Conservation (phyloP, 2,113 vertebrate species). For the Cygnus atratus region DNA sequence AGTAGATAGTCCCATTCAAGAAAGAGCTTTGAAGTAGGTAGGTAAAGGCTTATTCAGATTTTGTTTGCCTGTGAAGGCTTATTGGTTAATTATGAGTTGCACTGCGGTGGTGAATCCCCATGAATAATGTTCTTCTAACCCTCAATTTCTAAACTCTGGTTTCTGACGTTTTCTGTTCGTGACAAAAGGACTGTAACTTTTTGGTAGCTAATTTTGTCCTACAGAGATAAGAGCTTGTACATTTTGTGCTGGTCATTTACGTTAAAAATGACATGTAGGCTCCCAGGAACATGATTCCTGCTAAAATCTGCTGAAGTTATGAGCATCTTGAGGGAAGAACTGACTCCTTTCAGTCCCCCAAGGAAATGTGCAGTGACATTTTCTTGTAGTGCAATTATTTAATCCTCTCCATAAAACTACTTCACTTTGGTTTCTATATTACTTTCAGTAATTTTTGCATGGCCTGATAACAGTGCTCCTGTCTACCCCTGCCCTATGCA, state of each 20-base stretch:
- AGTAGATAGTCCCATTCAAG: background rate
- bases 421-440: background rate
- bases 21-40: background rate
- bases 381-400: slow-evolving; percentile 7
- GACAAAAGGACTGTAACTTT: background rate
- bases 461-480: background rate
- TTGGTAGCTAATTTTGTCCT: background rate
- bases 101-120: background rate
- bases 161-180: background rate
- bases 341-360: background rate
- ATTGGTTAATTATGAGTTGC: background rate
- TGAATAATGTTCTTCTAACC: background rate
- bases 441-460: background rate
- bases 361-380: background rate
- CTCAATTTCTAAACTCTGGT: background rate
- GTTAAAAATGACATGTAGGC: background rate
- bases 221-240: background rate
- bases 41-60: background rate
- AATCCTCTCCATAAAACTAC: background rate
- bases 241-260: background rate
- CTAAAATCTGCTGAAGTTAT: background rate
- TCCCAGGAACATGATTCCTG: background rate
- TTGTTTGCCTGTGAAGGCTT: background rate
- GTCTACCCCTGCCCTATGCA: background rate
- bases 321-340: background rate